Evolutionary conservation across 1,140 invertebrate genomes (phyloP), one percentile per base, ranked within the genome.

Genomic region (Papilio dardanus): DNA sequence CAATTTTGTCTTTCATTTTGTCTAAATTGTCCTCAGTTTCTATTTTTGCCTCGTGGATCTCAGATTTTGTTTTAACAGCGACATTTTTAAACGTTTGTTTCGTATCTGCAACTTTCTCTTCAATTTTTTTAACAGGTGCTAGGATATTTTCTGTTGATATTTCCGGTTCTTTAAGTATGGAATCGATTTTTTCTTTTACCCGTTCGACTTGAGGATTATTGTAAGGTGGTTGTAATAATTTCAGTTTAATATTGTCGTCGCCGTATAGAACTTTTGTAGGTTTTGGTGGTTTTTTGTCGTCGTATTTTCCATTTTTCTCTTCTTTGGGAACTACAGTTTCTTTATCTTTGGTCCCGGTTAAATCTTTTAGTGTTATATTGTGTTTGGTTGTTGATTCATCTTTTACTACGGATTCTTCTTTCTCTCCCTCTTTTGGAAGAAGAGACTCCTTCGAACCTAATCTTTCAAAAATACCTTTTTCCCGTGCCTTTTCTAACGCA

Each of bases 121-220:
- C 89, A 16, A 81, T 71, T 78, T 89, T 87, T 42, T 83, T 78
- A 0, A 83, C 74, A 21, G 81, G 76, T 14, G 89, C 67, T 71
- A 92, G 74, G 71, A 93, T 93, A 69, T 92, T 92, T 85, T 93
- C 90, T 42, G 88, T 83, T 0, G 90, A 93, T 62, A 92, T 88
- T 81, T 93, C 92, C 2, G 89, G 88, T 35, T 89, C 88, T 82
- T 93, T 93, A 67, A 94, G 77, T 50, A 94, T 93, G 19, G 88
- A 87, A 65, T 94, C 93, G 74, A 94, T 94, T 83, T 93, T 94
- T 81, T 92, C 91, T 83, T 91, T 93, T 0, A 92, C 92, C 73
- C 88, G 88, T 81, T 93, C 92, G 10, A 94, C 85, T 86, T 93
- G 88, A 28, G 93, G 93, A 73, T 94, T 92, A 58, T 92, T 89